A percentile compares a stretch with the other conserved stretches of the same genome.
Conservation (phyloP, 2,113 vertebrate species). For the Eleginops maclovinus region DNA sequence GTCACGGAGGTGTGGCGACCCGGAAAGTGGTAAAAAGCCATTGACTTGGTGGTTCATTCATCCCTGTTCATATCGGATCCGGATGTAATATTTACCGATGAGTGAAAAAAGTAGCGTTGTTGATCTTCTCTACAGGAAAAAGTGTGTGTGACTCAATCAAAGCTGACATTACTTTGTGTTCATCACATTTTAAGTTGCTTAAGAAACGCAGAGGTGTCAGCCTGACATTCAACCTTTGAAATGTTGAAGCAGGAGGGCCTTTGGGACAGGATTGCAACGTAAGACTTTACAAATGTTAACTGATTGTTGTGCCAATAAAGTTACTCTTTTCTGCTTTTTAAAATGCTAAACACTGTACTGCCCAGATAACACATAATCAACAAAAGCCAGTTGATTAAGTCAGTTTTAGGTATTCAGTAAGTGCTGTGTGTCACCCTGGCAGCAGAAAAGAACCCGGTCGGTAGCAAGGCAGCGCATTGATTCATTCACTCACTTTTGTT, state of each 20-base stretch:
- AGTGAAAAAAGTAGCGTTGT: too few relatives aligned
- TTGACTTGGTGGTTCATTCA: conserved; percentile 35
- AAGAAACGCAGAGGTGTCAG: neutral
- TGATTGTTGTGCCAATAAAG: neutral
- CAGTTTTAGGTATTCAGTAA: neutral
- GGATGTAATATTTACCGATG: too few relatives aligned
- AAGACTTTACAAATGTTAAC: neutral
- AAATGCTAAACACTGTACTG: too few relatives aligned
- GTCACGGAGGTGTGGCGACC: neutral
- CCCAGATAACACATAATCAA: neutral
- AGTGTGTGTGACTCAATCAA: neutral
- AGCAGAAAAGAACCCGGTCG: neutral
- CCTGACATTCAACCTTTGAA: neutral
- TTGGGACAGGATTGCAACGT: neutral
- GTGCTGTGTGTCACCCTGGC: neutral
- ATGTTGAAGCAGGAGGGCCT: neutral
- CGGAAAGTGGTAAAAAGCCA: neutral
- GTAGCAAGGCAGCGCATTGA: conserved; percentile 32
- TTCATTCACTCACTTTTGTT: conserved; percentile 58
- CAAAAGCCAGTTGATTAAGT: neutral
- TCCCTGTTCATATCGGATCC: conserved; percentile 24
- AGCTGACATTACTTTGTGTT: neutral
- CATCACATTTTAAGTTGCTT: neutral
- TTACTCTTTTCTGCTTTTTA: neutral
- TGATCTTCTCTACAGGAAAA: too few relatives aligned